Evolutionary conservation across 2,113 vertebrate genomes (phyloP), one percentile per base, ranked within the genome.

Genomic region (Lipotes vexillifer): DNA sequence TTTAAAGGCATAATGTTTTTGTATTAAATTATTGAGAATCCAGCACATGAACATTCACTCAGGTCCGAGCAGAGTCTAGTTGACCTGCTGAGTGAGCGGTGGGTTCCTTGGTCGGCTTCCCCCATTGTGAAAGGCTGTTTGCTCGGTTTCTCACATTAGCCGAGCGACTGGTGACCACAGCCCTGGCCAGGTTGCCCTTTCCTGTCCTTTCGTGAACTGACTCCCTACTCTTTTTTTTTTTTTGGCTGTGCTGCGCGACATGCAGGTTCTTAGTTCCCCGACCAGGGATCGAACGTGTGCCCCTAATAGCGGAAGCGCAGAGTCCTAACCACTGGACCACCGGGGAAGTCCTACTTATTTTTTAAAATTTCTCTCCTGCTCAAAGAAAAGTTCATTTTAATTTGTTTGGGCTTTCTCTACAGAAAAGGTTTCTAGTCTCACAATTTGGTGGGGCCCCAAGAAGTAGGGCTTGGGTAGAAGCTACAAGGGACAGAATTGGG

Each of bases 41-140:
- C 7, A 18, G 17, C 27, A 0, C 0, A 0, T 7, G 78, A 10
- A 8, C 1, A 0, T n/a, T 10, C 6, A 2, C 71, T 6, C 0
- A 15, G 80, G 9, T 68, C 46, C 3, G 31, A 23, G 57, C n/a
- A 8, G 61, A 9, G 6, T 27, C 81, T n/a, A 3, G 17, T 27
- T 25, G 7, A 17, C n/a, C 33, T 2, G 27, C 14, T 0, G 3
- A 27, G 49, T 12, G 0, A 1, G 13, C 0, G 3, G 17, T 0
- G 41, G 63, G 25, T 52, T 20, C 33, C 25, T 1, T 17, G 61
- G 4, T 1, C 23, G 0, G 25, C 46, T 3, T 29, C 46, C 25
- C 11, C 0, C 10, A 36, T 0, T 1, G n/a, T 3, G 14, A 31
- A 1, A 1, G 13, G 33, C 81, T 1, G 25, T 8, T 18, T 4